Percentiles rank a stretch among this genome's conserved stretches.
phyloP scores from a whole-genome alignment of 1,140 invertebrate species.

The Papilio helenus region DNA sequence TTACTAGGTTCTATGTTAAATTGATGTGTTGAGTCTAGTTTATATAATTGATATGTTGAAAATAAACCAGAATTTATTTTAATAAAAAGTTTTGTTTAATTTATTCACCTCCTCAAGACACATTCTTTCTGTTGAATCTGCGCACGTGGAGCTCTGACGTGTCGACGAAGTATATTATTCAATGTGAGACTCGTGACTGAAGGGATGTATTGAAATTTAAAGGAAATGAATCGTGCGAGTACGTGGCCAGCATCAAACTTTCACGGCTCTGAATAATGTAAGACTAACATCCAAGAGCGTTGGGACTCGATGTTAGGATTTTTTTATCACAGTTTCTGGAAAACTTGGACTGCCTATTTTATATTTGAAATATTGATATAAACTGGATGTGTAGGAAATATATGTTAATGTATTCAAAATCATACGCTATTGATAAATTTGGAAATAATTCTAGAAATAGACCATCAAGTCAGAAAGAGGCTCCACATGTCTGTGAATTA shows the following conservation, averaged over 20 bases:
- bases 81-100: background rate
- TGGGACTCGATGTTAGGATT: background rate
- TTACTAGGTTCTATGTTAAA: too few species aligned
- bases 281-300: background rate
- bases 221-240: slow-evolving; percentile 13
- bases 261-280: background rate
- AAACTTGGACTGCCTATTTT: background rate
- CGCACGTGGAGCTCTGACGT: background rate
- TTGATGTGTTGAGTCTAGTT: too few species aligned
- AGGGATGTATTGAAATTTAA: slow-evolving; percentile 16
- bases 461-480: too few species aligned
- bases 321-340: background rate
- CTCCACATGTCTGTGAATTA: too few species aligned
- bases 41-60: background rate
- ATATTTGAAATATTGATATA: background rate
- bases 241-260: slow-evolving; percentile 7
- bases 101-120: background rate
- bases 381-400: background rate
- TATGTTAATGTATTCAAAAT: too few species aligned
- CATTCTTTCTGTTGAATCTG: background rate
- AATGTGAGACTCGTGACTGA: background rate
- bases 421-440: too few species aligned
- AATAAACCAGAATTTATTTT: slow-evolving; percentile 7
- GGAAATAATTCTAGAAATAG: too few species aligned
- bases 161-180: background rate